Evolutionary conservation across 2,113 vertebrate species (phyloP).

Genomic region (Syngnathus floridae): DNA sequence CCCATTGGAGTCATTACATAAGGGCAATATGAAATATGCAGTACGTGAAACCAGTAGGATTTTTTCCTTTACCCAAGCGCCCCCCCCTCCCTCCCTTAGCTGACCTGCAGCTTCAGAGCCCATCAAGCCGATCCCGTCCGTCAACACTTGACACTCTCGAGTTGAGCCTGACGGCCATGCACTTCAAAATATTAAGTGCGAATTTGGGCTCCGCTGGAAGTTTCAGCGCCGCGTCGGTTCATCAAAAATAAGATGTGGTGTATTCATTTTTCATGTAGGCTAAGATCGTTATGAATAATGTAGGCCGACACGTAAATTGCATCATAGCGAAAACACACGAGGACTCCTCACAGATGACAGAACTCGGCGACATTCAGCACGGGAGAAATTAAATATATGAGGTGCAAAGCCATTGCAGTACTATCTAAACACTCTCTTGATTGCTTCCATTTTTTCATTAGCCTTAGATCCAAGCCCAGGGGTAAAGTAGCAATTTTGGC

Average conservation of each 20-base stretch:
- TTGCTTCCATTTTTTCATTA: not conserved
- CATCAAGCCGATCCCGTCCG: not conserved
- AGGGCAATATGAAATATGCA: slow-evolving; percentile 51
- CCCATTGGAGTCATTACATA: slow-evolving; percentile 32
- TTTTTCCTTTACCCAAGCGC: not conserved
- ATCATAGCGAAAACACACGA: slow-evolving; percentile 7
- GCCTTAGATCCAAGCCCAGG: not conserved
- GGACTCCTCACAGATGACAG: slow-evolving; percentile 12
- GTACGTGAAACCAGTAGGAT: slow-evolving; percentile 22
- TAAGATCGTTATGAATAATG: slow-evolving; percentile 14
- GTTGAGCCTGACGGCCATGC: slow-evolving; percentile 1
- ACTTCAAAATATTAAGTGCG: not conserved
- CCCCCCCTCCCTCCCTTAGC: slow-evolving; percentile 22
- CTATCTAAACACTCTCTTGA: not conserved
- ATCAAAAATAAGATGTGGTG: not conserved
- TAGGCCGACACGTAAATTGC: slow-evolving; percentile 7
- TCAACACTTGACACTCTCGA: slow-evolving; percentile 10
- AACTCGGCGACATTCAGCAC: slow-evolving; percentile 6
- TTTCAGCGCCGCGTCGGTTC: not conserved
- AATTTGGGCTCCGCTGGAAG: not conserved
- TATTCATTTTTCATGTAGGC: slow-evolving; percentile 1
- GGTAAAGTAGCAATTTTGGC: not conserved
- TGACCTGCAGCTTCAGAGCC: slow-evolving; percentile 3
- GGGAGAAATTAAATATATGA: slow-evolving; percentile 1
- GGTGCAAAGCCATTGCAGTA: not conserved